phyloP scores from a whole-genome alignment of 2,888 invertebrate species.

The Ectobius pallidus region DNA sequence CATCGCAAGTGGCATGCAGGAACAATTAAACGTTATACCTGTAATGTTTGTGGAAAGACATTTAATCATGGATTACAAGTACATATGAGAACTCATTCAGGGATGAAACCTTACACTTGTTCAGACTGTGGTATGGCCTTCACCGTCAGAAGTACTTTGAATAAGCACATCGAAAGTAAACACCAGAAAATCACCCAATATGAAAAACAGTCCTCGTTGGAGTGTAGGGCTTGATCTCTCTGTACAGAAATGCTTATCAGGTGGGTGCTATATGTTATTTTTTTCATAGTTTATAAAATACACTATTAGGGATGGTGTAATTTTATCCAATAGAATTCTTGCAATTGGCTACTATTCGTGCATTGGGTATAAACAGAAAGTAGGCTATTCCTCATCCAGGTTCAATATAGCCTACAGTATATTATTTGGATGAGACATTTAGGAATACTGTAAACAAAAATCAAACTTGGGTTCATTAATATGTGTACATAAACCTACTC shows the following conservation, averaged over 20 bases:
- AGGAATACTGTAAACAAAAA: too few relatives aligned
- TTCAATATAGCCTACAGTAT: too few relatives aligned
- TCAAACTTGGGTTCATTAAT: too few relatives aligned
- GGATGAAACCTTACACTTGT: slow-evolving; percentile 42
- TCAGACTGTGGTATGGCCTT: slow-evolving; percentile 40
- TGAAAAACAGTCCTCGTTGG: slow-evolving; percentile 13
- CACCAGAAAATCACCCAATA: slow-evolving; percentile 28
- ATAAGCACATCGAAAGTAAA: slow-evolving; percentile 42
- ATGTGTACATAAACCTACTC: too few relatives aligned
- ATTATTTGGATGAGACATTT: too few relatives aligned
- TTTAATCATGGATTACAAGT: slow-evolving; percentile 41
- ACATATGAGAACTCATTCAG: slow-evolving; percentile 44
- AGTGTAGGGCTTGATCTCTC: not conserved
- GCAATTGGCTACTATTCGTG: too few relatives aligned
- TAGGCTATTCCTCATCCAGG: too few relatives aligned
- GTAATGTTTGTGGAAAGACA: slow-evolving; percentile 41
- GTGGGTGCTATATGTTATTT: not conserved
- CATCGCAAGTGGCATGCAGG: slow-evolving; percentile 41
- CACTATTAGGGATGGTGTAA: too few relatives aligned
- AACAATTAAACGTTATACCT: slow-evolving; percentile 39
- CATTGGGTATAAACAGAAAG: too few relatives aligned
- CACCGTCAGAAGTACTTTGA: slow-evolving; percentile 43
- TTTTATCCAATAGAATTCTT: too few relatives aligned
- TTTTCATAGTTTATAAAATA: not conserved
- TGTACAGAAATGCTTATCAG: not conserved